Evolutionary conservation across 2,113 vertebrate species (phyloP), one percentile per base, ranked within the genome.

Genomic region (Barbus barbus): DNA sequence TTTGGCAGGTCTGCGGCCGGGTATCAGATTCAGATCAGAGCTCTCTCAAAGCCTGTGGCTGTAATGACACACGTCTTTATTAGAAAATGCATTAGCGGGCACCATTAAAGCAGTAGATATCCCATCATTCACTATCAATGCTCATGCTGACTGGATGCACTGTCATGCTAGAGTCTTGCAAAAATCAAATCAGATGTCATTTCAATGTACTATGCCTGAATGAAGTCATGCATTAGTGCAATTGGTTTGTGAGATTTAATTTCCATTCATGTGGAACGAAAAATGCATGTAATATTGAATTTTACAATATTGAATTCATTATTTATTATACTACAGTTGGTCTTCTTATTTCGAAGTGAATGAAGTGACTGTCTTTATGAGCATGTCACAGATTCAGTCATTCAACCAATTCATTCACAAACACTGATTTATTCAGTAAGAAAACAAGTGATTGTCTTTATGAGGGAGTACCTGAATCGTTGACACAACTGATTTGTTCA

Each of bases 21-120:
- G 84, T 71, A 92, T 91, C 89, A 44, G 73, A 93, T 92, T 92
- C 89, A 91, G 87, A 90, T 91, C 89, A 88, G 87, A 78, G n/a
- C 53, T 58, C 82, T 58, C 83, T 88, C 69, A 63, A 83, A 81
- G 83, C 83, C 86, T 76, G 85, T 65, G 84, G 78, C 79, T 56
- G 63, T 73, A 67, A 63, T 28, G 20, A 51, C 56, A 44, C 53
- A 85, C 24, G 41, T 79, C 44, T 61, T 86, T 51, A 73, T 24
- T 79, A 63, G 48, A 20, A 86, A 31, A 73, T 84, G 78, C 18
- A 53, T 60, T 83, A 90, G 86, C 83, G n/a, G 65, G 86, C 48
- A 85, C 84, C 58, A 80, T 46, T 75, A 82, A 69, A 74, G 83
- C 56, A 53, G 22, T 18, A 46, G 48, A 67, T 44, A 67, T 28